These are phyloP conservation scores for Ramphastos sulfuratus DNA, from an alignment of 2,113 vertebrate genomes.

Conservation along the genomic window DNA sequence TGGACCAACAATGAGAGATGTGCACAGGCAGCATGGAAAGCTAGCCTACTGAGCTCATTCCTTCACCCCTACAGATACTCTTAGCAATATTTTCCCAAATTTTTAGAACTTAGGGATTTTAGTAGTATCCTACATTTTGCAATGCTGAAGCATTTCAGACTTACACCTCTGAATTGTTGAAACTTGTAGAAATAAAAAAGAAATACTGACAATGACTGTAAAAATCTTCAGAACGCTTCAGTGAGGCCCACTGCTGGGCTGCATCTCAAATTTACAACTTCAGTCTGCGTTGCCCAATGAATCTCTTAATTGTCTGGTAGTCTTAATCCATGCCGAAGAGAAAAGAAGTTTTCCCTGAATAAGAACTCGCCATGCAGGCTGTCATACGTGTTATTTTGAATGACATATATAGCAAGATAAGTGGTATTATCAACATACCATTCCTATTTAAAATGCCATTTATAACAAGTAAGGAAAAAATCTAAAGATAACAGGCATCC, in stretches of 20 bases:
- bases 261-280: not conserved
- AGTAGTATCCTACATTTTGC: not conserved
- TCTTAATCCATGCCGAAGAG: not conserved
- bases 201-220: not conserved
- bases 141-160: not conserved
- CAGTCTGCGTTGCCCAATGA: not conserved
- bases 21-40: not conserved
- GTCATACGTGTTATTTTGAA: not conserved
- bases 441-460: not conserved
- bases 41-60: not conserved
- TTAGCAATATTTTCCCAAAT: not conserved
- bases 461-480: not conserved
- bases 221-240: not conserved
- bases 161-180: not conserved
- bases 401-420: not conserved
- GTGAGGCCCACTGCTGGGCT: not conserved
- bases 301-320: not conserved
- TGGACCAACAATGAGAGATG: slow-evolving; percentile 21
- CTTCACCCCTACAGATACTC: not conserved
- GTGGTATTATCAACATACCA: not conserved
- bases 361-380: not conserved
- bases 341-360: not conserved
- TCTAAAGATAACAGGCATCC: not conserved
- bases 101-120: not conserved
- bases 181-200: not conserved